phyloP scores from a whole-genome alignment of 2,888 invertebrate species.

The Aelia acuminata region DNA sequence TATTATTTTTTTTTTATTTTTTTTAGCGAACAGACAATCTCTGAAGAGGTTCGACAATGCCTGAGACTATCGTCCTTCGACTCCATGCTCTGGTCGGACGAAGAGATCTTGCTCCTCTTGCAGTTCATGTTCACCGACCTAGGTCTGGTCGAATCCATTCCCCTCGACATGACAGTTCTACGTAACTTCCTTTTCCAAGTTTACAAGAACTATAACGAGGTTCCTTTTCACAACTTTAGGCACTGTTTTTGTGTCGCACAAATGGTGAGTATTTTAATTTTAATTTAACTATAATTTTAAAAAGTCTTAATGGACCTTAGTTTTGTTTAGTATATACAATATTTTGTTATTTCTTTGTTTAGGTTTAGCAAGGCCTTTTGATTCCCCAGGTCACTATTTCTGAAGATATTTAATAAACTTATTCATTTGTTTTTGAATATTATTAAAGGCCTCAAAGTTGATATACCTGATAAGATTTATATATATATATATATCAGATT shows the following conservation, averaged over 20 bases:
- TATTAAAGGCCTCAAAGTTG: too few relatives aligned
- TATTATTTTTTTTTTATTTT: conserved; percentile 1
- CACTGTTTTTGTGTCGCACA: conserved; percentile 90
- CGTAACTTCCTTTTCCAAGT: conserved; percentile 82
- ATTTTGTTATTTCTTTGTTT: too few relatives aligned
- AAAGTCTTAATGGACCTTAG: too few relatives aligned
- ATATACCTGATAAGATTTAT: too few relatives aligned
- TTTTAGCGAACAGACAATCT: conserved; percentile 76
- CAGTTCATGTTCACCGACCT: conserved; percentile 88
- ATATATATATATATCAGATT: too few relatives aligned
- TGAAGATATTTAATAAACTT: too few relatives aligned
- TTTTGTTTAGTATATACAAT: too few relatives aligned
- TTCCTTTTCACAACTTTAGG: conserved; percentile 89
- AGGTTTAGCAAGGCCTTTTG: too few relatives aligned
- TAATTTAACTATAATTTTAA: too few relatives aligned
- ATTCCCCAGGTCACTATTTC: too few relatives aligned
- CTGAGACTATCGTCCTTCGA: conserved; percentile 82
- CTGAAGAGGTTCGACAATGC: conserved; percentile 76
- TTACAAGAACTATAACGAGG: conserved; percentile 87
- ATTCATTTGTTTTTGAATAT: too few relatives aligned
- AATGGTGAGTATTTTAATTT: conserved; percentile 80
- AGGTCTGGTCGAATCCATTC: conserved; percentile 78
- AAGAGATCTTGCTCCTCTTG: conserved; percentile 82
- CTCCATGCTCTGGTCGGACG: conserved; percentile 86
- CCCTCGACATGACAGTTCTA: conserved; percentile 79